Conservation (phyloP, 1,140 invertebrate genomes). For the Pissodes strobi region DNA sequence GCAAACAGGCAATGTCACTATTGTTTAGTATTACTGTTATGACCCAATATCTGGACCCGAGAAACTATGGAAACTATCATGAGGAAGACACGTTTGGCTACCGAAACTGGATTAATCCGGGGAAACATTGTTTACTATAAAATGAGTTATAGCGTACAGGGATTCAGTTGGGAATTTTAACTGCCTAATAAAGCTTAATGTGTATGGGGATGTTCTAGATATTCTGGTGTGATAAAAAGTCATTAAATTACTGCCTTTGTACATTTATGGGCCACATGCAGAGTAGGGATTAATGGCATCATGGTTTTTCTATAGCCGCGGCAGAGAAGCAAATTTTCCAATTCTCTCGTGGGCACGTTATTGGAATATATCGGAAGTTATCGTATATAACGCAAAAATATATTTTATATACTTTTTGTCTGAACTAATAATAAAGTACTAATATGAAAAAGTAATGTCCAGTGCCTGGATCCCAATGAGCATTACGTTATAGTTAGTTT, state of each 20-base stretch:
- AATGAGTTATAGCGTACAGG: slow-evolving; percentile 15
- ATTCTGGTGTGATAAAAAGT: slow-evolving; percentile 18
- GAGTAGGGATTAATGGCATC: background rate
- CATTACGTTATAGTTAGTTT: no score
- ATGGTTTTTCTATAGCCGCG: background rate
- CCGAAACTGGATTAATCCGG: slow-evolving; percentile 24
- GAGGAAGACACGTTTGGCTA: slow-evolving; percentile 18
- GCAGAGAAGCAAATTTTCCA: background rate
- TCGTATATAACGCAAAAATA: no score
- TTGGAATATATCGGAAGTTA: no score
- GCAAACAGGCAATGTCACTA: background rate
- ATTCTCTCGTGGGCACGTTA: background rate
- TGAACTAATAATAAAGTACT: no score
- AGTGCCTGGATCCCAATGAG: no score
- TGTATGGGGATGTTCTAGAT: slow-evolving; percentile 16
- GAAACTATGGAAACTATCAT: slow-evolving; percentile 17
- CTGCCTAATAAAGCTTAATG: slow-evolving; percentile 29
- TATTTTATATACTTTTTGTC: no score
- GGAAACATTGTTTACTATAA: slow-evolving; percentile 19
- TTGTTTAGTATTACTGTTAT: slow-evolving; percentile 30
- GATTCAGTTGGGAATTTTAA: slow-evolving; percentile 24
- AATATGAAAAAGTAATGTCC: no score
- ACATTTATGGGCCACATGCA: background rate
- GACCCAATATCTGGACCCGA: slow-evolving; percentile 6
- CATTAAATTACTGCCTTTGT: slow-evolving; percentile 10